Evolutionary conservation across 2,797 vertebrate species (phyloP), one percentile per base, ranked within the genome.

Genomic region (Allobates femoralis): DNA sequence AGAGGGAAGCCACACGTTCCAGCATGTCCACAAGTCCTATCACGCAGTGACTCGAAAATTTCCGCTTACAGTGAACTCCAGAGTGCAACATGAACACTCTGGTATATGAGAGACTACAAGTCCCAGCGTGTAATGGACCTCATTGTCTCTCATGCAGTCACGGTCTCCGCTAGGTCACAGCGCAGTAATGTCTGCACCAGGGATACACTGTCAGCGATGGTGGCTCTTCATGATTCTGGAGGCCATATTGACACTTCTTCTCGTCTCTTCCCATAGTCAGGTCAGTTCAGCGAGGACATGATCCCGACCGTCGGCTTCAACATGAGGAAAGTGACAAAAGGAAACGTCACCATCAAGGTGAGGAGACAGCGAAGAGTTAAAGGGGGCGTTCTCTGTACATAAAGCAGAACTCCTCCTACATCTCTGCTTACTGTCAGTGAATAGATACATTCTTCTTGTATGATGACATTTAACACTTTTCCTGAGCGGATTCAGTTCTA

Each of bases 251-350:
- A 76, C 7, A 18, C 7, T 32, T 32, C n/a, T 4, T 21, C 30
- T 58, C 16, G 28, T 41, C 53, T 78, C 32, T 56, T 79, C 91
- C 30, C 90, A 16, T 90, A 99, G 98, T 99, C 98, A 50, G 98
- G 98, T 87, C 97, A 99, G 71, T 99, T 99, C 95, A 99, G 95
- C 88, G 98, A 99, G 94, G 98, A 99, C 91, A 99, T 99, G 98
- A 99, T 99, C 88, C 98, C 98, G 82, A 99, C 98, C 3, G 98
- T 99, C 46, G 98, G 98, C 74, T 99, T 99, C 95, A 99, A 99
- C 94, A 99, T 99, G 98, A 94, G 98, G 74, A 99, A 99, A 90
- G 97, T 99, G 89, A 98, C 98, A 0, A 99, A 99, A 96, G 98
- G 98, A 91, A 99, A 99, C 0, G 98, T 99, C 91, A 99, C 98